These are phyloP conservation scores for Urophycis tenuis DNA, from an alignment of 2,797 vertebrate genomes.

Conservation along the genomic window DNA sequence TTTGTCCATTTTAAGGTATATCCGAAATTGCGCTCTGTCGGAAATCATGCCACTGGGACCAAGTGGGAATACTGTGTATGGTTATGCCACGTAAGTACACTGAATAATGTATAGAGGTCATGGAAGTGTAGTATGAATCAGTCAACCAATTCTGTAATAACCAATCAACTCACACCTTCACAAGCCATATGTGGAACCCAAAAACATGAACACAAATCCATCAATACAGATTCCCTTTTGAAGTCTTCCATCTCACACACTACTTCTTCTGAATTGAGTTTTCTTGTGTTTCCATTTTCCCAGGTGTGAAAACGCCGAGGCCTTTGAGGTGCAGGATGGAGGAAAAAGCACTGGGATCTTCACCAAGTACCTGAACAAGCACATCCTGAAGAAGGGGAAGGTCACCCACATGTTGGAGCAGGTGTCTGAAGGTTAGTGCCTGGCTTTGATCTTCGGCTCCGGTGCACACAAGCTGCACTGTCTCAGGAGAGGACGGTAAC, in stretches of 20 bases:
- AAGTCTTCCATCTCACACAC: neutral
- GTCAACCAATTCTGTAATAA: neutral
- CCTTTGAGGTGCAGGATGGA: slow-evolving; percentile 82
- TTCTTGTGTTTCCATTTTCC: slow-evolving; percentile 6
- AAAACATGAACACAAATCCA: neutral
- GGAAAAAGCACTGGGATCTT: slow-evolving; percentile 87
- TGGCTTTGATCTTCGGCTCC: neutral
- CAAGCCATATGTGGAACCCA: neutral
- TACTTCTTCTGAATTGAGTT: neutral
- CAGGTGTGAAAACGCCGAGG: slow-evolving; percentile 84
- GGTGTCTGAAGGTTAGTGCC: slow-evolving; percentile 79
- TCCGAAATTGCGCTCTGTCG: slow-evolving; percentile 70
- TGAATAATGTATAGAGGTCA: neutral
- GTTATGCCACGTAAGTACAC: slow-evolving; percentile 82
- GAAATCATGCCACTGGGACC: slow-evolving; percentile 73
- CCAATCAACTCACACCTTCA: neutral
- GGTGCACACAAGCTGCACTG: neutral
- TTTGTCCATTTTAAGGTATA: slow-evolving; percentile 70
- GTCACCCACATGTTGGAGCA: slow-evolving; percentile 82
- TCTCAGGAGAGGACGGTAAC: neutral
- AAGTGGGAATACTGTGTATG: slow-evolving; percentile 83
- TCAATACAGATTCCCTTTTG: neutral
- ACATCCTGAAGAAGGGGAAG: slow-evolving; percentile 76
- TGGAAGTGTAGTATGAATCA: neutral
- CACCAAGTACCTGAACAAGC: slow-evolving; percentile 84